A percentile compares a stretch with the other conserved stretches of the same genome.
phyloP scores from a whole-genome alignment of 2,888 invertebrate genomes.

The Tetropium fuscum region DNA sequence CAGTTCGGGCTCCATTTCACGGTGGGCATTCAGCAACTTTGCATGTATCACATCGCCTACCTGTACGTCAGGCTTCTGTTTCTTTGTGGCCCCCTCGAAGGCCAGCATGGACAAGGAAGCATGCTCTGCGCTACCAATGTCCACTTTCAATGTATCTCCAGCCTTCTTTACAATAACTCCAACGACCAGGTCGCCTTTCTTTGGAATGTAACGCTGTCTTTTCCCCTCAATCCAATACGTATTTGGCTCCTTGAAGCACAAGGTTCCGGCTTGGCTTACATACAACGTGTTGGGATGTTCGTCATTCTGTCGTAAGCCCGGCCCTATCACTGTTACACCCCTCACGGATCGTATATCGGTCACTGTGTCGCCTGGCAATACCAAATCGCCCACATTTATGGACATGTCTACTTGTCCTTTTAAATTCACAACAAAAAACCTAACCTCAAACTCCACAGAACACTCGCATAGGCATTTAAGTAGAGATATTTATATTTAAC shows the following conservation, averaged over 20 bases:
- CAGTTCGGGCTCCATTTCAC: constrained; percentile 93
- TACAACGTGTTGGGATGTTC: constrained; percentile 73
- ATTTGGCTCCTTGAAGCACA: constrained; percentile 78
- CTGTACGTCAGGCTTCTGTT: constrained; percentile 89
- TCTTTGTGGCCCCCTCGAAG: constrained; percentile 95
- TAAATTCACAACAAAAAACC: too few relatives aligned
- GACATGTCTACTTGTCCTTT: too few relatives aligned
- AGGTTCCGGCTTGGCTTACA: constrained; percentile 79
- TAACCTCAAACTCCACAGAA: too few relatives aligned
- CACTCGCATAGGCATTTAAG: too few relatives aligned
- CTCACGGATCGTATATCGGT: constrained; percentile 66
- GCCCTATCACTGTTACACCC: constrained; percentile 77
- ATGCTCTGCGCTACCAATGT: constrained; percentile 87
- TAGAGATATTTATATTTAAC: too few relatives aligned
- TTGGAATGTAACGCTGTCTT: constrained; percentile 85
- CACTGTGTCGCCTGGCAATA: constrained; percentile 80
- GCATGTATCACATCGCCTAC: constrained; percentile 84
- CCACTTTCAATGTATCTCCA: constrained; percentile 88
- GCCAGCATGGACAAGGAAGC: constrained; percentile 88
- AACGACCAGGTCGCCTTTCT: constrained; percentile 86
- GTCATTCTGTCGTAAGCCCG: constrained; percentile 80
- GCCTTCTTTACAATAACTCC: constrained; percentile 86
- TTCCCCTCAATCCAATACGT: constrained; percentile 88
- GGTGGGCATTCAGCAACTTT: constrained; percentile 84
- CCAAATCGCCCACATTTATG: constrained; percentile 69